Base-by-base conservation (phyloP, 1,140 invertebrate species). In the Drosophila kanapiae region DNA sequence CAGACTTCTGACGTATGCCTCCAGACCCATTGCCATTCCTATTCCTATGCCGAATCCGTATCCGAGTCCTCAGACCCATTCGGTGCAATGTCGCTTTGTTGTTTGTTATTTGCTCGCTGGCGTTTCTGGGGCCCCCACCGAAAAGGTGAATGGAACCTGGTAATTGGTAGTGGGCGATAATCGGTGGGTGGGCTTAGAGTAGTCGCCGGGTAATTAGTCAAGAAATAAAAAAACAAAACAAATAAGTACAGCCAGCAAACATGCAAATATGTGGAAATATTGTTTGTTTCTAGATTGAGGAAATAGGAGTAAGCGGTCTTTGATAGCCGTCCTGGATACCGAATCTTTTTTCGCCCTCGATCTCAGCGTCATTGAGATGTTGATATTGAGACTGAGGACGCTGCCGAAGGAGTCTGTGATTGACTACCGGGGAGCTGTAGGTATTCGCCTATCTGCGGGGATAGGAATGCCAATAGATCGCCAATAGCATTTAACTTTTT, bases 71-170 rank as follows among this genome's bases (percentile, higher is more conserved):
- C 31, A 40, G 33, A 18, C 57, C 59, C 45, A 77, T 59, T 76
- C 72, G 63, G 40, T 54, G 72, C 49, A 64, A 72, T 72, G 70
- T 72, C 70, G 70, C 70, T 72, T 68, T 62, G 62, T 80, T 63
- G 62, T 75, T 80, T 62, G 58, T 62, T 63, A 56, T 75, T 80
- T 72, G 31, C 70, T 31, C 8, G 6, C 45, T 72, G 69, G 11
- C 37, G 29, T 43, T 35, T 16, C 29, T 43, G 62, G 58, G 33
- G 33, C 57, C 49, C 38, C 31, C 6, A 27, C 10, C 47, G 42
- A 56, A 70, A 75, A 86, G 75, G 74, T 85, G 82, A 85, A 84
- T 85, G 78, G 47, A 85, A 84, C 81, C 69, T 84, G 75, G 58
- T 58, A 65, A 64, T 63, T 60, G 57, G 76, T 78, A 82, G 72